Evolutionary conservation across 1,140 invertebrate species (phyloP), one percentile per base, ranked within the genome.

Genomic region (Eupeodes corollae): DNA sequence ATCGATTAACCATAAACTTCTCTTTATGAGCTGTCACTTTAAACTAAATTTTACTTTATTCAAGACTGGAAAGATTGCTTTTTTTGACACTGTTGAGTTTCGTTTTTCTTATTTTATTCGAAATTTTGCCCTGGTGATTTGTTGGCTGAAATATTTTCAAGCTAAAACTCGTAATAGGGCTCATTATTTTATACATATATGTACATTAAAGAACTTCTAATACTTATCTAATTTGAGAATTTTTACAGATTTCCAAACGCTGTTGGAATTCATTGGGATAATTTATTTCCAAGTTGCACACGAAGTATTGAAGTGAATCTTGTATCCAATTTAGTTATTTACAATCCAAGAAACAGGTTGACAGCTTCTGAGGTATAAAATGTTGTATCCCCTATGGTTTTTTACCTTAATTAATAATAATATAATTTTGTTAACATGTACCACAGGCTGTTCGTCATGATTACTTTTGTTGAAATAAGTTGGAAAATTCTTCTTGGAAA

Each of bases 321-420:
- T 2, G 74, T 92, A 10, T 80, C 80, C 54, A 77, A 79, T 49
- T 84, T 94, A 56, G 70, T 96, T 13, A 67, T 87, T 2, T 96
- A 96, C 58, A 81, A 91, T 67, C 81, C 86, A 10, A 77, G 79
- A 19, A 82, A 83, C 59, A 77, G 93, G 51, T 75, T 91, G 8
- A 79, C 79, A 19, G 88, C 91, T n/a, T 77, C 78, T 56, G 73
- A 91, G 72, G 91, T 93, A 70, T 45, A 2, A 6, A 16, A 8
- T 5, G 18, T 42, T 44, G n/a, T n/a, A n/a, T n/a, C n/a, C n/a
- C n/a, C n/a, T n/a, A n/a, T n/a, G n/a, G n/a, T n/a, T n/a, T n/a
- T n/a, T n/a, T n/a, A n/a, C n/a, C 10, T 8, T 8, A 10, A n/a
- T 16, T 18, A 39, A 30, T 15, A 41, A 35, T 0, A 15, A 3